phyloP scores from a whole-genome alignment of 2,888 invertebrate genomes.

The Chymomyza amoena region DNA sequence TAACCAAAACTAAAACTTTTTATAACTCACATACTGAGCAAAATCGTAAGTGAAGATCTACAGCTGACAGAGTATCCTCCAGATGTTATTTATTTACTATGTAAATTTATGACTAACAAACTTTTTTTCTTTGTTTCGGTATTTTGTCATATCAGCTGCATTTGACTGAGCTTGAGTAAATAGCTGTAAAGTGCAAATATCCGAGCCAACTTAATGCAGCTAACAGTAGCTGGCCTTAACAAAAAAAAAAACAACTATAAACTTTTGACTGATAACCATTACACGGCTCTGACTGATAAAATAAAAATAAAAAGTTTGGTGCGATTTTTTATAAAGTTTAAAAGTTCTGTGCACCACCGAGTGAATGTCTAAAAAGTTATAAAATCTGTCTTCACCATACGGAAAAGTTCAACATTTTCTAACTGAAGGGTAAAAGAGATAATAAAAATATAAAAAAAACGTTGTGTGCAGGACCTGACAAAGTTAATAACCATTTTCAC shows the following conservation, averaged over 20 bases:
- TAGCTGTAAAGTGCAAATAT: not conserved
- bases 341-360: no score
- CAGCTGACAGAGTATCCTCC: not conserved
- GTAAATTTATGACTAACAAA: not conserved
- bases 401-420: no score
- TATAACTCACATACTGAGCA: not conserved
- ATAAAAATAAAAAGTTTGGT: no score
- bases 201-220: not conserved
- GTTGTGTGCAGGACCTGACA: no score
- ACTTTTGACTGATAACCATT: not conserved
- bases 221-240: not conserved
- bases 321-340: no score
- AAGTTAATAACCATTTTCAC: no score
- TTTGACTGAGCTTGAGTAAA: not conserved
- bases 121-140: not conserved
- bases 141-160: not conserved
- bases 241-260: not conserved
- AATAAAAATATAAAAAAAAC: no score
- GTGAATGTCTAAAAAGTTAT: no score
- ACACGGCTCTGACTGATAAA: no score
- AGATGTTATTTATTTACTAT: not conserved
- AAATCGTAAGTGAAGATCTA: not conserved
- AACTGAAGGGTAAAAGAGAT: no score
- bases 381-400: no score
- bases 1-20: not conserved